These are phyloP conservation scores for Drosophila sulfurigaster DNA, from an alignment of 1,140 invertebrate species.

Conservation along the genomic window DNA sequence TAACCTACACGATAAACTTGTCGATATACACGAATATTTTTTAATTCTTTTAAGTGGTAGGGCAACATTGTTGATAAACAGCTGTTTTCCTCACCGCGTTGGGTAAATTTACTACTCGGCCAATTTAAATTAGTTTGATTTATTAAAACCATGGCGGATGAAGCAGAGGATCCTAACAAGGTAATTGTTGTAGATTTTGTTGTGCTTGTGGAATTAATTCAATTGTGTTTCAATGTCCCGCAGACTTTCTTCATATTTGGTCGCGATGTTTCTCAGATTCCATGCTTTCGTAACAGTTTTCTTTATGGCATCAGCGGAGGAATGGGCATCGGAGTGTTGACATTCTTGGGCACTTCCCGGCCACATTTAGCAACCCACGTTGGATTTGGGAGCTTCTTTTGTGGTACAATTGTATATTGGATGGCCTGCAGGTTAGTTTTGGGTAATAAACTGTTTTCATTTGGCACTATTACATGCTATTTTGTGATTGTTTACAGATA, in stretches of 20 bases:
- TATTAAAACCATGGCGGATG: slow-evolving; percentile 56
- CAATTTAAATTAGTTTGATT: slow-evolving; percentile 22
- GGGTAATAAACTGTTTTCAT: too few relatives aligned
- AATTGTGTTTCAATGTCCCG: neutral
- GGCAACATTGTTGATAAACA: slow-evolving; percentile 49
- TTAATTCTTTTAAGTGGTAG: neutral
- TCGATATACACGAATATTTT: neutral
- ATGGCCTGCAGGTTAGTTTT: slow-evolving; percentile 84
- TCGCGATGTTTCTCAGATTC: slow-evolving; percentile 87
- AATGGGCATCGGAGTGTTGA: slow-evolving; percentile 85
- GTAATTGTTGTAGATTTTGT: slow-evolving; percentile 11
- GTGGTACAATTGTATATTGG: slow-evolving; percentile 87
- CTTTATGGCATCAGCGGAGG: slow-evolving; percentile 87
- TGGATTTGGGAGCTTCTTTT: slow-evolving; percentile 86
- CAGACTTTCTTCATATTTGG: slow-evolving; percentile 85
- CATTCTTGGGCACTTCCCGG: slow-evolving; percentile 88
- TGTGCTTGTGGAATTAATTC: neutral
- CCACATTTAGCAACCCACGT: slow-evolving; percentile 85
- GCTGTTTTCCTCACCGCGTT: slow-evolving; percentile 45
- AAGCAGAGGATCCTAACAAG: slow-evolving; percentile 63
- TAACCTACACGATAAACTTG: neutral
- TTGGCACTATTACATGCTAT: neutral
- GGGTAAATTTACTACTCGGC: slow-evolving; percentile 25
- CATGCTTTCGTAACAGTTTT: slow-evolving; percentile 88
- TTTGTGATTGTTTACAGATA: slow-evolving; percentile 64